Percentiles rank a stretch among this genome's conserved stretches.
Conservation (phyloP, 2,888 invertebrate species). For the Cordilura impudica region DNA sequence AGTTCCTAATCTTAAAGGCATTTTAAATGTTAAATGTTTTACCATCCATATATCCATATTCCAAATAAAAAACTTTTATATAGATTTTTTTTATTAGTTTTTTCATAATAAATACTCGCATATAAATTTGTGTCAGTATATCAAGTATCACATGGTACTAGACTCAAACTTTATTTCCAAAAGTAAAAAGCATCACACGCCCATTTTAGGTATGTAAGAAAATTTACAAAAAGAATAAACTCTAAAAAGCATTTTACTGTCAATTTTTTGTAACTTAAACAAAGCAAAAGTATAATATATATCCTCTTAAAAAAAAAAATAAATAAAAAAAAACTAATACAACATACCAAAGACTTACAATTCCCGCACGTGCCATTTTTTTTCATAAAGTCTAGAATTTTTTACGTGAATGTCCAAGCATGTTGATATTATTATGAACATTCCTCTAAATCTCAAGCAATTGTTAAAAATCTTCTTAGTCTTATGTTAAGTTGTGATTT, state of each 20-base stretch:
- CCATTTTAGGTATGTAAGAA: neutral
- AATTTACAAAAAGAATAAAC: neutral
- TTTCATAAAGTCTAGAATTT: conserved; percentile 19
- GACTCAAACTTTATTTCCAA: neutral
- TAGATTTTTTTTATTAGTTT: no score
- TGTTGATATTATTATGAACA: neutral
- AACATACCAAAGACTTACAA: neutral
- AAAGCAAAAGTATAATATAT: neutral
- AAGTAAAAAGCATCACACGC: neutral
- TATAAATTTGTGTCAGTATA: neutral
- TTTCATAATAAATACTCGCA: no score
- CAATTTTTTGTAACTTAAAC: conserved; percentile 19
- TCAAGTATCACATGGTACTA: neutral
- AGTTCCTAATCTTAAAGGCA: no score
- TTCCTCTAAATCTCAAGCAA: neutral
- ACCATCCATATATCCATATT: no score
- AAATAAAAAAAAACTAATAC: neutral
- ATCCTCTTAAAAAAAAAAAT: neutral
- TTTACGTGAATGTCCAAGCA: neutral
- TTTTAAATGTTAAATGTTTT: no score
- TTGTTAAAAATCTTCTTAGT: conserved; percentile 20
- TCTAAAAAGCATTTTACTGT: conserved; percentile 17
- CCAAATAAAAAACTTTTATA: no score
- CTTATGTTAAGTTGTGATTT: conserved; percentile 38
- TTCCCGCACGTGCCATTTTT: conserved; percentile 28